A percentile compares a stretch with the other conserved stretches of the same genome.
Conservation (phyloP, 2,113 vertebrate species). For the Argyrosomus japonicus region DNA sequence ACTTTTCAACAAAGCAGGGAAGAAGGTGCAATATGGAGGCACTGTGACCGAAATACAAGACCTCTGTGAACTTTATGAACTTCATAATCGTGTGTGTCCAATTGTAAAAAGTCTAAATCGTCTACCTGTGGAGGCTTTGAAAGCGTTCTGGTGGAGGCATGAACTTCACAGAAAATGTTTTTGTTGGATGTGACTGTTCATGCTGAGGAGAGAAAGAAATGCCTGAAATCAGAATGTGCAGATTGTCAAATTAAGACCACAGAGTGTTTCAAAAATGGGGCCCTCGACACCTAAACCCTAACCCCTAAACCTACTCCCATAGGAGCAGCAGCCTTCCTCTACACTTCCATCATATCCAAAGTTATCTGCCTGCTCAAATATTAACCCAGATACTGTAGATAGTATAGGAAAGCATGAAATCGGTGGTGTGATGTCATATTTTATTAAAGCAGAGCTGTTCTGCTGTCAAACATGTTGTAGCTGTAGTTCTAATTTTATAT, state of each 20-base stretch:
- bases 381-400: too few relatives aligned
- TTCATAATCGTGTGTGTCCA: not conserved
- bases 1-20: conserved; percentile 36
- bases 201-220: not conserved
- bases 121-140: not conserved
- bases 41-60: conserved; percentile 10
- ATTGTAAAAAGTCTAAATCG: not conserved
- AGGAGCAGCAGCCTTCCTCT: too few relatives aligned
- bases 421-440: not conserved
- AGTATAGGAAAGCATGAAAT: not conserved
- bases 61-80: conserved; percentile 30
- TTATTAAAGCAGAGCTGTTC: not conserved
- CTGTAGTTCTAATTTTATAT: too few relatives aligned
- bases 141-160: not conserved
- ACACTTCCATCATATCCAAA: too few relatives aligned
- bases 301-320: too few relatives aligned
- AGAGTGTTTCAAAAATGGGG: not conserved
- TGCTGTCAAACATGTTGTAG: not conserved
- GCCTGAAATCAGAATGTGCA: not conserved
- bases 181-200: not conserved
- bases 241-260: not conserved
- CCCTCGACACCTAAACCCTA: too few relatives aligned
- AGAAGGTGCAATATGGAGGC: conserved; percentile 8
- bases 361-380: too few relatives aligned
- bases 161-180: conserved; percentile 3